These are phyloP conservation scores for Itoplectis maculator DNA, from an alignment of 2,888 invertebrate genomes.

Conservation along the genomic window DNA sequence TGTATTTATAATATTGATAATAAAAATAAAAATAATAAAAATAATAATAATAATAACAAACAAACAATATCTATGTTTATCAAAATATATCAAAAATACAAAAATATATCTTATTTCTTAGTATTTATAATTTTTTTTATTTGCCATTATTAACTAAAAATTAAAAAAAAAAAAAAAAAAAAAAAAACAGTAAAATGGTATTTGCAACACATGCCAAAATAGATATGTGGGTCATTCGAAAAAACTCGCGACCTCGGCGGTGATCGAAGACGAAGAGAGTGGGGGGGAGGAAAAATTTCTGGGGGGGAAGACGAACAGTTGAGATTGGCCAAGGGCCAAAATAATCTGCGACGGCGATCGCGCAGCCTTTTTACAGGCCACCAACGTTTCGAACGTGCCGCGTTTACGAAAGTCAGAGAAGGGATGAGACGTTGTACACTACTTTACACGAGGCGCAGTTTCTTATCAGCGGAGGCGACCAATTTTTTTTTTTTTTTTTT, in stretches of 20 bases:
- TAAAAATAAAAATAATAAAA: no score
- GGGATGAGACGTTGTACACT: conserved; percentile 38
- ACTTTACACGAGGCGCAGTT: conserved; percentile 22
- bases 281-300: no score
- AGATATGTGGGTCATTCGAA: conserved; percentile 79
- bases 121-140: no score
- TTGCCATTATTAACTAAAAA: no score
- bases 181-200: conserved; percentile 70
- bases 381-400: conserved; percentile 70
- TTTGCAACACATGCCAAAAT: conserved; percentile 77
- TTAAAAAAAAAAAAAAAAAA: background rate
- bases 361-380: conserved; percentile 75
- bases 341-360: conserved; percentile 77
- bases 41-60: no score
- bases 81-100: no score
- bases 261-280: conserved; percentile 46
- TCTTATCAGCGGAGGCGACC: conserved; percentile 10
- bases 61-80: no score
- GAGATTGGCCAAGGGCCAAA: conserved; percentile 78
- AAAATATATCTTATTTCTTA: no score
- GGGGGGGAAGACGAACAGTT: conserved; percentile 43
- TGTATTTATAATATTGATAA: no score
- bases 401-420: conserved; percentile 67
- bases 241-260: conserved; percentile 75
- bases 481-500: conserved; percentile 5